Base-by-base conservation (phyloP, 2,888 invertebrate genomes). In the Parnassius orleans region DNA sequence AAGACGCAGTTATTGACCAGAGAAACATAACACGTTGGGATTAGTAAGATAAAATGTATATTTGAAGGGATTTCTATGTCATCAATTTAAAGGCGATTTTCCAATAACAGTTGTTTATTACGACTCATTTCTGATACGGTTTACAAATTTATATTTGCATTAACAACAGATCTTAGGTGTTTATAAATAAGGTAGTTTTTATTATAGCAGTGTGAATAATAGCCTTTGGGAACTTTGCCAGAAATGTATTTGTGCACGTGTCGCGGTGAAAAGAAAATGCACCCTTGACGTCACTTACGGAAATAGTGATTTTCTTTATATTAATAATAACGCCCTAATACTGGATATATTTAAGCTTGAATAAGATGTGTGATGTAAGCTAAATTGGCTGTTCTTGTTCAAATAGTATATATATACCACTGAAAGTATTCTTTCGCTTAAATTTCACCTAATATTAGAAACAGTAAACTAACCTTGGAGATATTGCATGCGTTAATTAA, bases 201-300 rank as follows among this genome's bases (percentile, higher is more conserved):
- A 43, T 3, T 43, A 42, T 42, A 41, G 2, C 41, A 41, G 33
- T 41, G 41, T 42, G 5, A 43, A 10, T 43, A 43, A 14, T 55
- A 46, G 44, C 24, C 46, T 33, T 56, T 24, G 55, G 55, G 46
- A 19, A 19, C 15, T 47, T 24, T 33, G 56, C 56, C 56, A 56
- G 48, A 3, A 3, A 48, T 44, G 24, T 56, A 10, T 53, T 53
- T 43, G 53, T 43, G 11, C 56, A 47, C 56, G 56, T 56, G 56
- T 56, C 14, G 42, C 48, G 3, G 11, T 43, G 24, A 12, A 56
- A 41, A 48, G 24, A 12, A 56, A 41, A 48, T 10, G 48, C 46
- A 41, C 56, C 48, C 10, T 41, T 56, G 56, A 56, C 48, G 56
- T 56, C 48, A 33, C 10, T 10, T 48, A 33, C 48, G 41, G 5